Evolutionary conservation across 2,888 invertebrate genomes (phyloP), one percentile per base, ranked within the genome.

Genomic region (Andrena bicolor): DNA sequence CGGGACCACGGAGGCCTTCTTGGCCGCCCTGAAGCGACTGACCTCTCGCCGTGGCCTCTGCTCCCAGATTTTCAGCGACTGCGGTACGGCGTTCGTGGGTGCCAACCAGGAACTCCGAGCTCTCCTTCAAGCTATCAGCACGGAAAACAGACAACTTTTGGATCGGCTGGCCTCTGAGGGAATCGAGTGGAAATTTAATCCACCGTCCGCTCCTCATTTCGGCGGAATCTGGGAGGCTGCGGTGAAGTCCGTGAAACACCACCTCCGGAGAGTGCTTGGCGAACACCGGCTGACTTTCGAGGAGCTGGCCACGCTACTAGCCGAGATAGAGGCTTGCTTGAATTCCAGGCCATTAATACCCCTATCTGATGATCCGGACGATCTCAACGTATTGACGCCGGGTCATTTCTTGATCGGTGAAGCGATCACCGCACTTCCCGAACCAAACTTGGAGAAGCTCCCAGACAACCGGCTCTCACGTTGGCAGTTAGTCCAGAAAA

Each of bases 151-250:
- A 3, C 13, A 41, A 3, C 35, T 41, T 3, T 1, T 41, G 35
- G 35, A 41, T 3, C 35, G 0, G 0, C 35, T 32, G 3, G 8
- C n/a, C 0, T 5, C 32, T 0, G 5, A 32, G 1, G 32, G 68
- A 2, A 68, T 68, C 49, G 20, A 4, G 3, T 68, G 68, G 68
- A 13, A 20, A 6, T 68, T 68, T 8, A 53, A 51, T 10, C 68
- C 68, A 1, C 68, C 68, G 10, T 32, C 53, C 3, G 51, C 68
- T 0, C 68, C 35, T 1, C 68, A 68, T 6, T 68, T 68, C 32
- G 56, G 68, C 3, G 68, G 68, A 1, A 30, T 68, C 2, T 68
- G 68, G 68, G 68, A 68, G 26, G 68, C 68, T 1, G 68, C 68
- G 8, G 68, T 68, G 8, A 68, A 68, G n/a, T 32, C 68, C 5